Percentiles rank a stretch among this genome's conserved stretches.
Conservation (phyloP, 2,113 vertebrate genomes). For the Odocoileus hemionus region DNA sequence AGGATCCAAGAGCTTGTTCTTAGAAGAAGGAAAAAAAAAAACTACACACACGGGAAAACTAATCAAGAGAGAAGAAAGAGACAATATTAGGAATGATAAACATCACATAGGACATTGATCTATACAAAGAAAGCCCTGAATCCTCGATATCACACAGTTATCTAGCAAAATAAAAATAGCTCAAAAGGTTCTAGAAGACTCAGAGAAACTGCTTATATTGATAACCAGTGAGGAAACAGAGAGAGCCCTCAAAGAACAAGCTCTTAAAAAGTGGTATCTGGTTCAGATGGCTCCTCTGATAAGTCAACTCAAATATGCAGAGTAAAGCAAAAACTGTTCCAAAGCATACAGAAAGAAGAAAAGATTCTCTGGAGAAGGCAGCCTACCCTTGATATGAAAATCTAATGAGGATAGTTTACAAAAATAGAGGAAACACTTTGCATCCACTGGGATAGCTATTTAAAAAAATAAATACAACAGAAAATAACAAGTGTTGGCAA, state of each 20-base stretch:
- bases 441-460: not conserved
- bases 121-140: not conserved
- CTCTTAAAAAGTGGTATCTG: not conserved
- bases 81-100: not conserved
- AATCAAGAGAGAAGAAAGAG: not conserved
- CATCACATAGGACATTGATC: not conserved
- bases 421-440: not conserved
- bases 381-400: not conserved
- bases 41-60: not conserved
- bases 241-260: not conserved
- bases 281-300: not conserved
- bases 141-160: not conserved
- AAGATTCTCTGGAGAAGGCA: slow-evolving; percentile 5
- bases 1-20: not conserved
- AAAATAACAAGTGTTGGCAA: not conserved
- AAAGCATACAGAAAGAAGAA: not conserved
- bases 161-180: not conserved
- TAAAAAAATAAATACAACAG: not conserved
- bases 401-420: not conserved
- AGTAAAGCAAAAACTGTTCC: not conserved
- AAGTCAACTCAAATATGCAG: not conserved
- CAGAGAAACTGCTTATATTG: not conserved
- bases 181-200: not conserved
- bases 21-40: not conserved
- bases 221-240: not conserved